Conservation (phyloP, 2,113 vertebrate species). For the Marcusenius ussheri region DNA sequence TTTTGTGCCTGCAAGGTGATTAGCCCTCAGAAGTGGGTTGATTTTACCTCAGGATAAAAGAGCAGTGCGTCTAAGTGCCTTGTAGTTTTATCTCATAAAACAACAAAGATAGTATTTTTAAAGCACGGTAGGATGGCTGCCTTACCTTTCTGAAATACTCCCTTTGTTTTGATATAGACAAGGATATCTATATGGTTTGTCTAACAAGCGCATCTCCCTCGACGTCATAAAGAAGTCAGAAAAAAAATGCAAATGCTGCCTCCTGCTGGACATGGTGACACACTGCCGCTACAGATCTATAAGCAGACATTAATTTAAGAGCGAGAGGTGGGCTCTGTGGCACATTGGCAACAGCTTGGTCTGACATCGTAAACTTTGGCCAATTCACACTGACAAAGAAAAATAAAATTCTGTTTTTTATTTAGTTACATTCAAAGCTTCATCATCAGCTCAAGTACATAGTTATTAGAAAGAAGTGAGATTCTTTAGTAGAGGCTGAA, state of each 20-base stretch:
- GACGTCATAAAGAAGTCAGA: neutral
- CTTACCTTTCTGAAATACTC: neutral
- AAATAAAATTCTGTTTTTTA: neutral
- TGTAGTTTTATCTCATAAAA: constrained; percentile 5
- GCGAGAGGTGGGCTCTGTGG: neutral
- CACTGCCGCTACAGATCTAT: neutral
- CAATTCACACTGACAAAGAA: neutral
- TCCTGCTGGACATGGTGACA: neutral
- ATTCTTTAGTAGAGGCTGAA: neutral
- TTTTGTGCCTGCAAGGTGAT: neutral
- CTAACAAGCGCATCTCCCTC: neutral
- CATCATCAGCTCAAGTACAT: neutral
- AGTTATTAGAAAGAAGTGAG: neutral
- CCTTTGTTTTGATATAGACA: constrained; percentile 3
- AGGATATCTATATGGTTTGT: neutral
- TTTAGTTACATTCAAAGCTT: neutral
- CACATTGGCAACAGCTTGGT: neutral
- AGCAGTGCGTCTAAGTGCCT: neutral
- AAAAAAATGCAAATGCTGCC: neutral
- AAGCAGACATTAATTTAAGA: neutral
- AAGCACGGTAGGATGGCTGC: neutral
- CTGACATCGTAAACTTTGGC: neutral
- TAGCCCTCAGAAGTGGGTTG: neutral
- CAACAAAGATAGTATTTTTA: neutral
- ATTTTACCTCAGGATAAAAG: neutral